phyloP scores from a whole-genome alignment of 2,888 invertebrate species.

The Mesorhabditis belari region DNA sequence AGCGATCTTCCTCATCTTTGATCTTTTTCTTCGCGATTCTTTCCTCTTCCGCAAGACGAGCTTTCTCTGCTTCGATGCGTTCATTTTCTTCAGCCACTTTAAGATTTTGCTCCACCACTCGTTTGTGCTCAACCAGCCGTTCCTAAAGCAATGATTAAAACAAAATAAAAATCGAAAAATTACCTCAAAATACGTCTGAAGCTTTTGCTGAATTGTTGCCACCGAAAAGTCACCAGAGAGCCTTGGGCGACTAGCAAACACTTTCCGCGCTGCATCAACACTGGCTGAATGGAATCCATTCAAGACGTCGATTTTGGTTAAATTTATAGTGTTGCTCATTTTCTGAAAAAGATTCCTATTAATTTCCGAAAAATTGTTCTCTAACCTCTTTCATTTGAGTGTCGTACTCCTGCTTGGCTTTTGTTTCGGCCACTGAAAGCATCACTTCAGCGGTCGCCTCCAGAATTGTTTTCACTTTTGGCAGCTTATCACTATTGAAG shows the following conservation, averaged over 20 bases:
- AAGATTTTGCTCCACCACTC: constrained; percentile 1
- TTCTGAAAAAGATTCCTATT: too few relatives aligned
- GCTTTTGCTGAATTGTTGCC: not conserved
- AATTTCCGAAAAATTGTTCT: too few relatives aligned
- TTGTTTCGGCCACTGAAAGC: constrained; percentile 1
- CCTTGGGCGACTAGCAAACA: not conserved
- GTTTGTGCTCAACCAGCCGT: not conserved
- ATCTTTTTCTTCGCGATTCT: not conserved
- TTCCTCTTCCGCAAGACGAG: not conserved
- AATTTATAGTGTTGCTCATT: too few relatives aligned
- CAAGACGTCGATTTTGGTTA: too few relatives aligned
- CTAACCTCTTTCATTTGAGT: constrained; percentile 1
- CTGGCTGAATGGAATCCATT: not conserved
- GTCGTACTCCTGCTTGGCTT: not conserved
- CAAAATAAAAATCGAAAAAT: not conserved
- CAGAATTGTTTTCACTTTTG: constrained; percentile 96
- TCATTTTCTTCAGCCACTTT: constrained; percentile 1
- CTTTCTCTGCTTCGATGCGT: not conserved
- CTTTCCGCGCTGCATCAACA: not conserved
- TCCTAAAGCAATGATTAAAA: not conserved
- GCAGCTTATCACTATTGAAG: constrained; percentile 89
- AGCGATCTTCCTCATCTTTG: not conserved
- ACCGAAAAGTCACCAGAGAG: not conserved
- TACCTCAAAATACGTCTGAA: not conserved
- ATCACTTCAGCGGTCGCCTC: constrained; percentile 56